Base-by-base conservation (phyloP, 2,797 vertebrate genomes). In the Typhlichthys subterraneus region DNA sequence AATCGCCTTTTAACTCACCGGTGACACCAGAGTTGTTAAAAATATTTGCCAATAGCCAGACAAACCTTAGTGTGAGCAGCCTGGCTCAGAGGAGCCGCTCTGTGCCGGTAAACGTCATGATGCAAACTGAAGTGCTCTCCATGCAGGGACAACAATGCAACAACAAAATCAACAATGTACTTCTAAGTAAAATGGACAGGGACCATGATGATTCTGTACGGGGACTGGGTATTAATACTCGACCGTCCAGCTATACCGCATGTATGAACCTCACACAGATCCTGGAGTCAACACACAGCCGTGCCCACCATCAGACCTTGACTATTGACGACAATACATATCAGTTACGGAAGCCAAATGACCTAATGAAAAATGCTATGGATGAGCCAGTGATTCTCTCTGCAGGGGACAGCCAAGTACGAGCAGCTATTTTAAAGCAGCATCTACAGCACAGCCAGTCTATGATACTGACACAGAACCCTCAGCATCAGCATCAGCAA, bases 211-310 rank as follows among this genome's bases (percentile, higher is more conserved):
- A 96, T 64, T 87, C 91, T 1, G 82, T 95, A 67, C 93, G 95
- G 66, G 97, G 96, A 70, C 86, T 98, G 76, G 96, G 96, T 77
- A 90, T 97, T 63, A 98, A 96, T 84, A 94, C 95, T 82, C 75
- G 96, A 85, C 92, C 96, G 64, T 94, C 96, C 62, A 94, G 94
- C 90, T 99, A 99, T 79, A 97, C 94, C 11, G 97, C 97, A 65
- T 93, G 97, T 67, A 97, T 98, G 95, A 99, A 99, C 92, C 97
- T 99, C 85, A 97, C 96, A 47, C 97, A 99, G 86, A 96, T 99
- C 85, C 91, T 99, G 12, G 96, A 99, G 91, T 95, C 95, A 12
- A 81, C 80, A 42, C 59, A 94, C 0, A 75, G 82, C 89, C 87
- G 90, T 87, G 93, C 95, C 90, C 93, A 89, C 82, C 90, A 92